Percentiles rank a stretch among this genome's conserved stretches.
Evolutionary conservation across 2,797 vertebrate genomes (phyloP).

Genomic region (Pterois miles): DNA sequence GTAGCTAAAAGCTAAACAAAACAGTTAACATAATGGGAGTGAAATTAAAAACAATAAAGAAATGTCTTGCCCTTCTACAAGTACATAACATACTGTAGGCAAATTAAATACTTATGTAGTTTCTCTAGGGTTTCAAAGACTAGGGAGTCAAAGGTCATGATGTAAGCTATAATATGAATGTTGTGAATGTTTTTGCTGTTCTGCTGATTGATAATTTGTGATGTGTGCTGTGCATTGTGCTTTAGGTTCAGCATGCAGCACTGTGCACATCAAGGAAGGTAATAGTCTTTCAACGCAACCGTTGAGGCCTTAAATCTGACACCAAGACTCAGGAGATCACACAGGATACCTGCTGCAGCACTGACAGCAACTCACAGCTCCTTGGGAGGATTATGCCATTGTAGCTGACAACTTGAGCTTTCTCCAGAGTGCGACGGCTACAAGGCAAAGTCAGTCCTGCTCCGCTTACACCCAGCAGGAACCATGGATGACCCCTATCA

Average conservation of each 20-base stretch:
- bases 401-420: slow-evolving; percentile 65
- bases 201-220: slow-evolving; percentile 3
- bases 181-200: background rate
- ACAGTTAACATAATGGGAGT: background rate
- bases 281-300: slow-evolving; percentile 34
- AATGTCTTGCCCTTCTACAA: background rate
- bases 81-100: background rate
- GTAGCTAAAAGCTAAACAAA: background rate
- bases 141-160: background rate
- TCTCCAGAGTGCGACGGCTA: slow-evolving; percentile 43
- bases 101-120: background rate
- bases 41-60: background rate
- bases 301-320: slow-evolving; percentile 50
- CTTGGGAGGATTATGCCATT: slow-evolving; percentile 73
- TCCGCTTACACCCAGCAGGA: slow-evolving; percentile 36
- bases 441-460: slow-evolving; percentile 44
- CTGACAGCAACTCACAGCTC: slow-evolving; percentile 42
- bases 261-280: slow-evolving; percentile 54
- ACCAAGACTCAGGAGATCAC: background rate
- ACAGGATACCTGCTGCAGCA: slow-evolving; percentile 20
- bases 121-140: background rate
- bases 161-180: background rate
- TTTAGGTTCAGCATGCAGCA: slow-evolving; percentile 75
- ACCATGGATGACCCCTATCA: slow-evolving; percentile 90
- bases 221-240: slow-evolving; percentile 35